Evolutionary conservation across 2,113 vertebrate species (phyloP), one percentile per base, ranked within the genome.

Genomic region (Strix aluco): DNA sequence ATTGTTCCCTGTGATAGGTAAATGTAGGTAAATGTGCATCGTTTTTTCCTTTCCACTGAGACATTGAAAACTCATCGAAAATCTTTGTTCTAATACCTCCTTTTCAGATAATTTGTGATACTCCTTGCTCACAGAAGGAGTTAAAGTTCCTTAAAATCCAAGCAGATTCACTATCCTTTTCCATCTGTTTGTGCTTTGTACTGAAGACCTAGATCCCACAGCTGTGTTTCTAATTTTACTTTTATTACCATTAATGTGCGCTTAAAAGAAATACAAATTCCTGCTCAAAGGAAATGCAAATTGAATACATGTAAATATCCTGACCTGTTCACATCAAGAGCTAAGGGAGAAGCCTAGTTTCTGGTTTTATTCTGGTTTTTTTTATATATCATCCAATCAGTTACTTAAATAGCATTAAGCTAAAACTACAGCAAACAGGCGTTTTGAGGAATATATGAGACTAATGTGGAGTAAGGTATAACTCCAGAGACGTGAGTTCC

Each of bases 181-280:
- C 58, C 61, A 85, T 91, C 44, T 79, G 30, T 57, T 88, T 85
- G 65, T 94, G 46, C 5, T 30, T 92, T 80, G 21, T 40, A 18
- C 7, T 69, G 46, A 27, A 82, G 49, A 73, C 40, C 9, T 65
- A 81, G 44, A 55, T 93, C 40, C 18, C 22, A 69, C 70, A 77
- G 66, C 70, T 94, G 29, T 75, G 77, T 47, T 96, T 94, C 86
- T 89, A 61, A 47, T 87, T 84, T 92, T 87, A 32, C 32, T 92
- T 74, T n/a, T 63, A 8, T 87, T 87, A 52, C 36, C 27, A 12
- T 89, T 94, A 63, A 44, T 47, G 8, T 40, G 27, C 2, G 0
- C 21, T 85, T 94, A 69, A 87, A 75, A 84, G 34, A 89, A 84
- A 72, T 51, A 47, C 12, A 69, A 88, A 94, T 82, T 92, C 27